phyloP scores from a whole-genome alignment of 1,140 invertebrate species.

The Lepidotrigona ventralis region DNA sequence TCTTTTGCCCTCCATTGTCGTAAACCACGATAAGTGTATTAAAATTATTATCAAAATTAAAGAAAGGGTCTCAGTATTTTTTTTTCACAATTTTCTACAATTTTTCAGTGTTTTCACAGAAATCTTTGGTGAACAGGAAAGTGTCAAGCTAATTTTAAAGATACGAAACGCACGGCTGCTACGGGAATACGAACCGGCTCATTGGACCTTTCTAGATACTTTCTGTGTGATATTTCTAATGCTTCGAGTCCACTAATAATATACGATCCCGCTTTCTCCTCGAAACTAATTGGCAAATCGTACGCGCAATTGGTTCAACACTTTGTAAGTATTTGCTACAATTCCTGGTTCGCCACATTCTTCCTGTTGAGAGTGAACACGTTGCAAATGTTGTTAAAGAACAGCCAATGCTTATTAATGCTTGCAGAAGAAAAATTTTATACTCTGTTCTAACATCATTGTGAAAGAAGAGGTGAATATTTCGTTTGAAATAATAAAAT shows the following conservation, averaged over 20 bases:
- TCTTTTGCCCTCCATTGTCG: too few relatives aligned
- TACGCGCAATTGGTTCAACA: constrained; percentile 1
- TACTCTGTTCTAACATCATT: too few relatives aligned
- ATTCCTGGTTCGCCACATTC: background rate
- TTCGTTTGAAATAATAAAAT: too few relatives aligned
- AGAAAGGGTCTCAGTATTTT: too few relatives aligned
- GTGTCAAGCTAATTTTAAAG: background rate
- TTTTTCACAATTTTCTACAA: too few relatives aligned
- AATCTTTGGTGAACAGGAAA: background rate
- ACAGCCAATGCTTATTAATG: too few relatives aligned
- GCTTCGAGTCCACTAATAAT: constrained; percentile 6
- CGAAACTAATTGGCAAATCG: constrained; percentile 20
- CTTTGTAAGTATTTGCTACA: background rate
- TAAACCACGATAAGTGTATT: too few relatives aligned
- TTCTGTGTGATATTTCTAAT: constrained; percentile 16
- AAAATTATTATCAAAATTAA: too few relatives aligned
- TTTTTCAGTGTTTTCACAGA: background rate
- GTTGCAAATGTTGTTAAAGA: background rate
- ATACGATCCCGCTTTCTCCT: constrained; percentile 25
- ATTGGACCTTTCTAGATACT: constrained; percentile 16
- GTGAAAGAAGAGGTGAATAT: too few relatives aligned
- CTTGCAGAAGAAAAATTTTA: too few relatives aligned
- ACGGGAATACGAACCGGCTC: background rate
- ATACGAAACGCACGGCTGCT: background rate
- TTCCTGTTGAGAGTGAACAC: background rate